These are phyloP conservation scores for Catharus ustulatus DNA, from an alignment of 2,797 vertebrate species.

Conservation along the genomic window DNA sequence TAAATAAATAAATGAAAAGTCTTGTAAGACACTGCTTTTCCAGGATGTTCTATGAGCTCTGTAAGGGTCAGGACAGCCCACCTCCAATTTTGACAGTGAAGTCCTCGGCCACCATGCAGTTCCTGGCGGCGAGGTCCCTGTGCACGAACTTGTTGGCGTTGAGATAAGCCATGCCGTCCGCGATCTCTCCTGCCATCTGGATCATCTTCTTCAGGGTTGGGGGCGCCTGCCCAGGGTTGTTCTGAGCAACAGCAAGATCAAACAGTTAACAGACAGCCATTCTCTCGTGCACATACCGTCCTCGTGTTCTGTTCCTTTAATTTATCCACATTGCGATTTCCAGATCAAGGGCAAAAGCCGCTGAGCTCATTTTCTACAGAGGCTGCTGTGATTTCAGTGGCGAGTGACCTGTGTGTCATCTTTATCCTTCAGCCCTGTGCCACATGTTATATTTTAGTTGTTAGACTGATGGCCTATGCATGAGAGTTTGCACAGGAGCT, in stretches of 20 bases:
- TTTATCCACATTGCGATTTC: background rate
- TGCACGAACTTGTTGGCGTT: conserved; percentile 99
- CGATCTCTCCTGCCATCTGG: conserved; percentile 98
- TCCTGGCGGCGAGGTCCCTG: conserved; percentile 95
- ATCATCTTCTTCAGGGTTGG: conserved; percentile 98
- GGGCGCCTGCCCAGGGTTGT: conserved; percentile 82
- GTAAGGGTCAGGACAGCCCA: conserved; percentile 47
- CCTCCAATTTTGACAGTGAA: conserved; percentile 99
- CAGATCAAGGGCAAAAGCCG: background rate
- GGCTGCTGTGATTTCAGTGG: background rate
- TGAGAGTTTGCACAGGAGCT: background rate
- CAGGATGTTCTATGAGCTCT: background rate
- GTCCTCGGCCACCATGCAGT: conserved; percentile 99
- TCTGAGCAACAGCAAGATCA: conserved; percentile 72
- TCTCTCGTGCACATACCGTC: background rate
- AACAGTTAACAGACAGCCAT: background rate
- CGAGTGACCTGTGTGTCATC: background rate
- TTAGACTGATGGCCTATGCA: background rate
- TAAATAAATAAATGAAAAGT: background rate
- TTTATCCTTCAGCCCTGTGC: background rate
- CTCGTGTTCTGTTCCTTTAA: background rate
- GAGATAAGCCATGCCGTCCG: conserved; percentile 97
- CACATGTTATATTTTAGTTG: background rate
- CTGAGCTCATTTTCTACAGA: background rate
- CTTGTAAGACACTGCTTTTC: background rate